Base-by-base conservation (phyloP, 1,140 invertebrate genomes). In the Hestina assimilis region DNA sequence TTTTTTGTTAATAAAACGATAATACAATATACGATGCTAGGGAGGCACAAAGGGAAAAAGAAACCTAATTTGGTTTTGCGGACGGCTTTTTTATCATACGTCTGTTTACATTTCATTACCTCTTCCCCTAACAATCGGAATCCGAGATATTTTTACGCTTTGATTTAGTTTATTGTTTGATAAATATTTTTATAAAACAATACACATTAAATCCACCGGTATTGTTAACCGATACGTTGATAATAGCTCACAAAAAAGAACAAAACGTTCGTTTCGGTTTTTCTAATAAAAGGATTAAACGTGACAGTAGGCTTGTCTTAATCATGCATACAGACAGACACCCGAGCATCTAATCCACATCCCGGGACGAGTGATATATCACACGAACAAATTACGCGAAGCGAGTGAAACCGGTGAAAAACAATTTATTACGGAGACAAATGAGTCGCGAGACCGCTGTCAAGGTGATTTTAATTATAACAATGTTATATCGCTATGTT, bases 371-470 rank as follows among this genome's bases (percentile, higher is more conserved):
- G 60, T 78, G 74, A 85, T 72, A 82, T 80, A 82, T 85, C 72
- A 77, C 74, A 66, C 40, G 75, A 72, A 72, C 78, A 82, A 81
- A 83, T 82, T 79, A 81, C 74, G 62, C 64, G 69, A 52, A 67
- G 66, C 63, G 55, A 59, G 54, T 74, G 68, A 79, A 83, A 66
- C 67, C 52, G 62, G 59, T 75, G 71, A 82, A 85, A 83, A 83
- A 83, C 76, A 83, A 83, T 86, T 80, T 80, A 68, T 80, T 80
- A 82, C 55, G 63, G 69, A 73, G 79, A 81, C 72, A 75, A 83
- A 81, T 67, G 75, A 68, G 69, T 45, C 45, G 54, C 56, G 50
- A 51, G 59, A 69, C 56, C 64, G 58, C 59, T 73, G 75, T 73
- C 70, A 51, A 76, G 69, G 72, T 76, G 69, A 74, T 76, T 78